Conservation (phyloP, 2,797 vertebrate species). For the Leptatherina wallacei region DNA sequence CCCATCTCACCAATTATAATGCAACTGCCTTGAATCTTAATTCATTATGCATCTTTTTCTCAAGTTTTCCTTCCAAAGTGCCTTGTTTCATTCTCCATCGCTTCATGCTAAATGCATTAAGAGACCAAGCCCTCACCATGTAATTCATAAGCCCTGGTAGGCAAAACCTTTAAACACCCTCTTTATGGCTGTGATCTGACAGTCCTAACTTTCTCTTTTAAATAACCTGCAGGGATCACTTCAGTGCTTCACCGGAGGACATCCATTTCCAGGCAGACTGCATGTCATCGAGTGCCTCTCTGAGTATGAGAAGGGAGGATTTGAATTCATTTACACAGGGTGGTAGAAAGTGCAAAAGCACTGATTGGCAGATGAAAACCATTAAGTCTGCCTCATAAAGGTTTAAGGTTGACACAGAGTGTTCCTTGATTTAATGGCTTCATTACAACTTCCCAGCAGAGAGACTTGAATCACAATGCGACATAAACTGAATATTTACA, state of each 20-base stretch:
- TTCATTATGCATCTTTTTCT: conserved; percentile 60
- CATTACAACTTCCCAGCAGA: conserved; percentile 51
- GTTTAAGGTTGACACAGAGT: conserved; percentile 70
- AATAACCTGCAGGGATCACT: conserved; percentile 73
- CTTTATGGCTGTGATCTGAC: conserved; percentile 67
- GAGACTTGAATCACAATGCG: conserved; percentile 35
- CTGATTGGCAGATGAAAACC: conserved; percentile 77
- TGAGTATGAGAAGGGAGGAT: conserved; percentile 59
- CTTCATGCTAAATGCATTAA: conserved; percentile 63
- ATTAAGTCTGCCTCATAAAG: conserved; percentile 67
- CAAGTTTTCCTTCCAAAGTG: conserved; percentile 47
- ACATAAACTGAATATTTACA: conserved; percentile 57
- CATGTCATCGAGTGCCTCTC: conserved; percentile 52
- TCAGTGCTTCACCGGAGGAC: conserved; percentile 60
- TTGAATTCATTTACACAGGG: conserved; percentile 72
- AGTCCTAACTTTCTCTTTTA: conserved; percentile 63
- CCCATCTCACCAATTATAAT: conserved; percentile 55
- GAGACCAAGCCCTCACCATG: conserved; percentile 50
- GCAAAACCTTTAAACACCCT: conserved; percentile 67
- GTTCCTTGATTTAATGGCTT: conserved; percentile 69
- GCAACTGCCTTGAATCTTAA: conserved; percentile 68
- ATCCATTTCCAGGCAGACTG: conserved; percentile 68
- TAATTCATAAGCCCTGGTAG: conserved; percentile 63
- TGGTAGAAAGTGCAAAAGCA: conserved; percentile 48
- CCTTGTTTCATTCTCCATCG: conserved; percentile 53